phyloP scores from a whole-genome alignment of 2,113 vertebrate genomes.

The Craseonycteris thonglongyai region DNA sequence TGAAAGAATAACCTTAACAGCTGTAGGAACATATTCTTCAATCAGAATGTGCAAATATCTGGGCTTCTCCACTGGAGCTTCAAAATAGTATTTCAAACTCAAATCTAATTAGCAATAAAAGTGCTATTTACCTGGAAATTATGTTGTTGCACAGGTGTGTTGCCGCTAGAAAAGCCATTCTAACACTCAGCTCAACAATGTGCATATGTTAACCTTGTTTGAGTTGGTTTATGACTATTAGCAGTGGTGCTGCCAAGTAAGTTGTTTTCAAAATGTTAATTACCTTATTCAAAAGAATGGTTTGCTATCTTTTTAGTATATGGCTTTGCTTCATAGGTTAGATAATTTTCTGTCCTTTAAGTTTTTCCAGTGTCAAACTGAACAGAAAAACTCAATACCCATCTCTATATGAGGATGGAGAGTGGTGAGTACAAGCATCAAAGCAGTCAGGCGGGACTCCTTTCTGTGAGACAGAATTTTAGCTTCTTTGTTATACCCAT shows the following conservation, averaged over 20 bases:
- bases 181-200: conserved; percentile 8
- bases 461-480: background rate
- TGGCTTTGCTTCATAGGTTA: background rate
- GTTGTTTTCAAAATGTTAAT: conserved; percentile 58
- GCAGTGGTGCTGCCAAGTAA: background rate
- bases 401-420: background rate
- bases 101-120: conserved; percentile 59
- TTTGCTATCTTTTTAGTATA: background rate
- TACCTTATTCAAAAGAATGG: background rate
- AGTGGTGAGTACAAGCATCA: background rate
- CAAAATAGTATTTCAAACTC: conserved; percentile 26
- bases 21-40: background rate
- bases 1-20: background rate
- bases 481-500: background rate
- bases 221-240: conserved; percentile 60
- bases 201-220: conserved; percentile 56
- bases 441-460: rapidly evolving
- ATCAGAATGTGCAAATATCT: background rate
- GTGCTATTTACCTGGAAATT: conserved; percentile 57
- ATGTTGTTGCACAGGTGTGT: conserved; percentile 45
- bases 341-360: background rate
- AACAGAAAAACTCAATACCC: background rate
- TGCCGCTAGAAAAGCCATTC: conserved; percentile 37
- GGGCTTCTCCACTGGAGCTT: background rate
- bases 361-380: background rate